phyloP scores from a whole-genome alignment of 1,140 invertebrate species.

The Pararge aegeria region DNA sequence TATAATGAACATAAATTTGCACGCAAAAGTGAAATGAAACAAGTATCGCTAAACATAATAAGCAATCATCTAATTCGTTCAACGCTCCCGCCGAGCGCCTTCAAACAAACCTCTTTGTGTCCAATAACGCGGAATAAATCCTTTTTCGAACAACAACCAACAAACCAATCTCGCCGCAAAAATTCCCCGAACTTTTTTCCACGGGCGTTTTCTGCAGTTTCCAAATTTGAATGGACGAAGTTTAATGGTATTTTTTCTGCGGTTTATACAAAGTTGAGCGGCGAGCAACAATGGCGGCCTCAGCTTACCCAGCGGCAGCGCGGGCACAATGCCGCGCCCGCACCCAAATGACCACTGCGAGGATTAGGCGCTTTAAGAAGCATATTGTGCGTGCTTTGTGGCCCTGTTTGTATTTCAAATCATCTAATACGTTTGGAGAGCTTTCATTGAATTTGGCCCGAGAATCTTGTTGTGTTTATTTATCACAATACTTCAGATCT shows the following conservation, averaged over 20 bases:
- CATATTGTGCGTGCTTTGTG: conserved; percentile 7
- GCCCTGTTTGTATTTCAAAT: conserved; percentile 1
- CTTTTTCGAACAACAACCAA: conserved; percentile 8
- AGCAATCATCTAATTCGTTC: not conserved
- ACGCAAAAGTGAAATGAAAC: not conserved
- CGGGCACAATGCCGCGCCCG: conserved; percentile 28
- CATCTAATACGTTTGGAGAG: not conserved
- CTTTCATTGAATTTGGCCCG: not conserved
- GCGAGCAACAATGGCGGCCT: conserved; percentile 1
- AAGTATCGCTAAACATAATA: not conserved
- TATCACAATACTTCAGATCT: not conserved
- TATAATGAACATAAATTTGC: too few species aligned
- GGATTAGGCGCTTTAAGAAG: conserved; percentile 20
- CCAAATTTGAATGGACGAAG: conserved; percentile 16
- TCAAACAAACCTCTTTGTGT: conserved; percentile 19
- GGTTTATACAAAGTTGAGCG: conserved; percentile 12
- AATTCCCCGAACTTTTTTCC: conserved; percentile 21
- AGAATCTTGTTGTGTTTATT: not conserved
- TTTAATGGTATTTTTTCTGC: conserved; percentile 21
- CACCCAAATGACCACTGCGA: conserved; percentile 26
- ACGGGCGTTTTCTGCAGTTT: conserved; percentile 14
- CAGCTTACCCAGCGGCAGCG: conserved; percentile 8
- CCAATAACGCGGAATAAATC: conserved; percentile 19
- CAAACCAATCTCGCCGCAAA: conserved; percentile 13
- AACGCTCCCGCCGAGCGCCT: conserved; percentile 7